Conservation (phyloP, 2,113 vertebrate species). For the Pitta sordida region DNA sequence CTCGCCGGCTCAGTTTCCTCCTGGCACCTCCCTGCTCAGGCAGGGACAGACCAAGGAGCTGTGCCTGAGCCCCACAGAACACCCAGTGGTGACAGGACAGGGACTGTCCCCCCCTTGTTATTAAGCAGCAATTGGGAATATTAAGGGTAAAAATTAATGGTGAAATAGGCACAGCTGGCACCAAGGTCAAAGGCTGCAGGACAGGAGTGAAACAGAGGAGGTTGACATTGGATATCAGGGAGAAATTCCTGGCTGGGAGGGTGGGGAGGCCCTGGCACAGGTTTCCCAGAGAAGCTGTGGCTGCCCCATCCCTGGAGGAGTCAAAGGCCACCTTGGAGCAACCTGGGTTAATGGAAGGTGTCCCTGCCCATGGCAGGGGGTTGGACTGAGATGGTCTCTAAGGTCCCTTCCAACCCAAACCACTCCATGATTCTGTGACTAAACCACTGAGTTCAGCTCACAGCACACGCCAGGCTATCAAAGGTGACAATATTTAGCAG, state of each 20-base stretch:
- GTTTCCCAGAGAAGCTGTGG: neutral
- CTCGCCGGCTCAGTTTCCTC: neutral
- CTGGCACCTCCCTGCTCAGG: neutral
- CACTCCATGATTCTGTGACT: neutral
- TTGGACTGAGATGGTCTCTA: neutral
- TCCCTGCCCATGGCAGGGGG: neutral
- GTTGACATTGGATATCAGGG: neutral
- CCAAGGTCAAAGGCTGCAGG: neutral
- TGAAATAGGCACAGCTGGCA: neutral
- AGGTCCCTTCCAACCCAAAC: neutral
- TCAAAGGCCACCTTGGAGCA: neutral
- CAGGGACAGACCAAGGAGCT: neutral
- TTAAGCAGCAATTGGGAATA: neutral
- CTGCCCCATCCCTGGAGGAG: neutral
- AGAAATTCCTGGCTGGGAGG: neutral
- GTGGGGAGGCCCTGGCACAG: neutral
- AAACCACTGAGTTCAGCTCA: neutral
- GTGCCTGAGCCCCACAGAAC: neutral
- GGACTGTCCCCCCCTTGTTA: neutral
- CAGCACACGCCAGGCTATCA: neutral
- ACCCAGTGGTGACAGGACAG: rapidly evolving
- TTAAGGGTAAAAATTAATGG: neutral
- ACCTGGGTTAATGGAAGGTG: neutral
- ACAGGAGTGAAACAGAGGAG: neutral
- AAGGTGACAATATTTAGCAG: neutral